Evolutionary conservation across 1,140 invertebrate species (phyloP).

Genomic region (Zaprionus ornatus): DNA sequence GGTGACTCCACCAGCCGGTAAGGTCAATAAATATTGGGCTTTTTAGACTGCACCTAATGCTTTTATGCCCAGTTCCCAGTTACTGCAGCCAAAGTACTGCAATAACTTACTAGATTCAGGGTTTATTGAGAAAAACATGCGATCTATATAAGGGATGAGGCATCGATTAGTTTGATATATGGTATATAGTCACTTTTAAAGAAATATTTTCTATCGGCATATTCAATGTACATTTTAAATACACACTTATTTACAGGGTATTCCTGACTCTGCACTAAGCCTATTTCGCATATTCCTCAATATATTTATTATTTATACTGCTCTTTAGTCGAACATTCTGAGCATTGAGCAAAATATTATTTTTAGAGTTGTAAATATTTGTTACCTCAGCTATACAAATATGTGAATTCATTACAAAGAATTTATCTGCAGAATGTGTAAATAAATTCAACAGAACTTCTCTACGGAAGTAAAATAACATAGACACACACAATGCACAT

Average conservation of each 20-base stretch:
- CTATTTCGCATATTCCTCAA: constrained; percentile 7
- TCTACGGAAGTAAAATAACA: constrained; percentile 13
- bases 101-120: background rate
- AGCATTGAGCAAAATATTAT: constrained; percentile 15
- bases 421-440: constrained; percentile 22
- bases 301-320: constrained; percentile 53
- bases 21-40: constrained; percentile 21
- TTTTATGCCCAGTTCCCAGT: background rate
- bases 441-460: constrained; percentile 35
- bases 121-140: background rate
- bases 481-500: background rate
- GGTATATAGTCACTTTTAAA: no score
- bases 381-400: constrained; percentile 19
- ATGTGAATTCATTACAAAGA: constrained; percentile 40
- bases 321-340: background rate
- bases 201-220: no score
- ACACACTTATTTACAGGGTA: no score
- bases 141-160: background rate
- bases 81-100: background rate
- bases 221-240: no score
- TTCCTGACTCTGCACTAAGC: no score
- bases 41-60: constrained; percentile 38
- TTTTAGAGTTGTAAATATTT: constrained; percentile 20
- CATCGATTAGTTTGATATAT: no score
- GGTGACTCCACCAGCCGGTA: background rate